Evolutionary conservation across 2,113 vertebrate genomes (phyloP), one percentile per base, ranked within the genome.

Genomic region (Trichomycterus rosablanca): DNA sequence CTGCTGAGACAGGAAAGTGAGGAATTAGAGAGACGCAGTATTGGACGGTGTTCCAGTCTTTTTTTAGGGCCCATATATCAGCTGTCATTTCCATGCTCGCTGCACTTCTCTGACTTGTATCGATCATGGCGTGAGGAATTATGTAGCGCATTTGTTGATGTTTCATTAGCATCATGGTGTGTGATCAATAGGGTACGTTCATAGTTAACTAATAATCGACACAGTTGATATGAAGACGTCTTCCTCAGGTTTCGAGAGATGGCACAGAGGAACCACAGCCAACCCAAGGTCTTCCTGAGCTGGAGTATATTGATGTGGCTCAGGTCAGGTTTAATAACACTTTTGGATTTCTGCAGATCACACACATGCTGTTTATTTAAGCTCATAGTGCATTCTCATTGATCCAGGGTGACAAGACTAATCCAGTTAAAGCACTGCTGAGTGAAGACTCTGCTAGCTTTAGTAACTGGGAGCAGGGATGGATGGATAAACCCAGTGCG

Each of bases 231-330:
- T 63, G 28, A 53, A 14, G 3, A 1, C 45, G 32, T 39, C 7
- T 34, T 15, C 16, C 1, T 16, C 32, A 64, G 62, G 2, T 26
- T 37, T 46, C 39, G 19, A 48, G 30, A 28, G 42, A 24, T 24
- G 9, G 14, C 16, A 3, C 15, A 35, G 30, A 11, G 10, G n/a
- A 64, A 2, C 51, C 9, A 4, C 10, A 12, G 22, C 11, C 24
- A 19, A 15, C 30, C 15, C 52, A 30, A 46, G 59, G 77, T 30
- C 74, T 77, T 23, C 87, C 87, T 0, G 66, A 35, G 2, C 78
- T 87, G 61, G 87, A 88, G 66, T 58, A 66, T 1, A 79, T 86
- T 8, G 35, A 56, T 39, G 56, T 63, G 6, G n/a, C 1, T 28
- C 67, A 77, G 8, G 45, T 56, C 23, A 44, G 23, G 26, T 22